These are phyloP conservation scores for Yponomeuta evonymella DNA, from an alignment of 2,888 invertebrate species.

Conservation along the genomic window DNA sequence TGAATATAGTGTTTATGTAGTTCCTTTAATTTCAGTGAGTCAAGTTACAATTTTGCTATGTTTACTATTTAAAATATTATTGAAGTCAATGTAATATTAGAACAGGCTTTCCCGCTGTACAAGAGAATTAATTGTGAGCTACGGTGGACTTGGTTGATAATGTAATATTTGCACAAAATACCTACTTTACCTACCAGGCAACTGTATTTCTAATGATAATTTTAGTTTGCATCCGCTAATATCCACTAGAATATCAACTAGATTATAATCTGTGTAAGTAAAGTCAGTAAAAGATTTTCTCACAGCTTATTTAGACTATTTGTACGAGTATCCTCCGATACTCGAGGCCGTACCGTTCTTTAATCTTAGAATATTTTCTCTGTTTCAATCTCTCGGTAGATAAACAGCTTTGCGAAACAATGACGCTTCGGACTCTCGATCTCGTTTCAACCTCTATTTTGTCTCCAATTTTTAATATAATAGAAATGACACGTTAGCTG, in stretches of 20 bases:
- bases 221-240: background rate
- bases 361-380: conserved; percentile 5
- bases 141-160: background rate
- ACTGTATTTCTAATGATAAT: background rate
- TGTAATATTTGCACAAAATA: conserved; percentile 2
- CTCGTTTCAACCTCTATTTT: conserved; percentile 13
- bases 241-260: conserved; percentile 5
- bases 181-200: background rate
- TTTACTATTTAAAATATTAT: background rate
- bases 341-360: background rate
- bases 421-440: conserved; percentile 14
- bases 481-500: conserved; percentile 2
- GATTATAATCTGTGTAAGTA: background rate
- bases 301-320: background rate
- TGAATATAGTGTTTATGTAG: background rate
- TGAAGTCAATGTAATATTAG: background rate
- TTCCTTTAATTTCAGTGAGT: conserved; percentile 3
- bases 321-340: background rate
- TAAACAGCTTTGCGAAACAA: conserved; percentile 15
- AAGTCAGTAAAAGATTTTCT: conserved; percentile 1
- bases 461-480: conserved; percentile 10
- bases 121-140: background rate
- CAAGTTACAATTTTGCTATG: background rate
- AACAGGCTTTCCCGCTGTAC: background rate
- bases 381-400: conserved; percentile 9